Conservation (phyloP, 2,113 vertebrate genomes). For the Cephalopterus ornatus region DNA sequence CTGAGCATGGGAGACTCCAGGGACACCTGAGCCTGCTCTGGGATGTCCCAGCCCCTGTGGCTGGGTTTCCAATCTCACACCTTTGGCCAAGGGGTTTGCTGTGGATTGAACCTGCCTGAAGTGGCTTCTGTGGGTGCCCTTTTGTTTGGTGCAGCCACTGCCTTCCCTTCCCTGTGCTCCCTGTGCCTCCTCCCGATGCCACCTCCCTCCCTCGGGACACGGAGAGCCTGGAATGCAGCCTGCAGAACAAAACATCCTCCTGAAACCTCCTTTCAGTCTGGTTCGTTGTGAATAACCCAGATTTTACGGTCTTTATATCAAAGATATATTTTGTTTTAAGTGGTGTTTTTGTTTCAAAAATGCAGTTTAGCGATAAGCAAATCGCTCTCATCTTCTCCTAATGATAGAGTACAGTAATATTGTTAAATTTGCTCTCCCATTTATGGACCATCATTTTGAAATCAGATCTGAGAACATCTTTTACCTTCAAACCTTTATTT, state of each 20-base stretch:
- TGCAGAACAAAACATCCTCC: not conserved
- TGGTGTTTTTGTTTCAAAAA: constrained; percentile 4
- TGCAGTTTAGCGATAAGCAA: constrained; percentile 3
- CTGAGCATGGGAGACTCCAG: accelerated
- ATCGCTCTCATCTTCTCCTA: constrained; percentile 18
- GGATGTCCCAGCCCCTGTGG: not conserved
- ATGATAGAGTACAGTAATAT: constrained; percentile 1
- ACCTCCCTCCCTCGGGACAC: not conserved
- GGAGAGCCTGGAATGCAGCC: not conserved
- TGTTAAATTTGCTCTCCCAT: not conserved
- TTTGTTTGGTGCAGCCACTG: not conserved
- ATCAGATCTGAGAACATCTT: constrained; percentile 40
- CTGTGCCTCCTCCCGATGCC: accelerated
- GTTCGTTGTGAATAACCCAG: not conserved
- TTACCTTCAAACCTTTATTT: constrained; percentile 32
- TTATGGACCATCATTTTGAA: constrained; percentile 24
- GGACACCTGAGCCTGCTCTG: not conserved
- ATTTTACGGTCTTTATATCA: not conserved
- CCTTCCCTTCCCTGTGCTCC: not conserved
- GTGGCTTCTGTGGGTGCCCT: not conserved
- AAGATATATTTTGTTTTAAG: not conserved
- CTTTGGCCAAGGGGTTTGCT: not conserved
- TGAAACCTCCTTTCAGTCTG: not conserved
- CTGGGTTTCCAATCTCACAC: not conserved
- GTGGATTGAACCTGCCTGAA: not conserved